Evolutionary conservation across 2,888 invertebrate species (phyloP), one percentile per base, ranked within the genome.

Genomic region (Stictocephala bisonia): DNA sequence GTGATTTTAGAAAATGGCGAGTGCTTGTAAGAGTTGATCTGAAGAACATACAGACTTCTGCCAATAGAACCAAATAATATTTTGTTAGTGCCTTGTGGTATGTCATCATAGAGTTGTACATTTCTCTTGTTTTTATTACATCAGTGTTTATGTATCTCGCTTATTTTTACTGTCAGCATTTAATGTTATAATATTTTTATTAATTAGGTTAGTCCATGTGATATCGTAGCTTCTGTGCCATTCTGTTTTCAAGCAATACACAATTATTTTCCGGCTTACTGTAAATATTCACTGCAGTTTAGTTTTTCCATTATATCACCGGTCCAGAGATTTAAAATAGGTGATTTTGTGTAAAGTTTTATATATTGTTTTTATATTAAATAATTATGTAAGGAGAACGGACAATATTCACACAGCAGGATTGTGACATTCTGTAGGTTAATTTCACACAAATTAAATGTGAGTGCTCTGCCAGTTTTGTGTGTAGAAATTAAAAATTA

Each of bases 141-240:
- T 40, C 64, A 41, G 64, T 44, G 64, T 64, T 64, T 40, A 64
- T 40, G 44, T 44, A 56, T 60, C 31, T 56, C 27, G 70, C 70
- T 70, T 70, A 70, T 27, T 70, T 56, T 53, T 70, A 70, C 29
- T 70, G 56, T 56, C 56, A 22, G 56, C 56, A 56, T 70, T 70
- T 56, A 70, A 60, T 56, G 40, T 41, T 22, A 26, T n/a, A n/a
- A n/a, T 69, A 69, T 69, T 70, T 70, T 70, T 70, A 70, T 70
- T 13, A 27, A 35, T 69, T 35, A 15, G 41, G 44, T 40, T 64
- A 64, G 64, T 26, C 64, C 64, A 44, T 64, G 64, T 64, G 64
- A 64, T 64, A 64, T 40, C n/a, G 13, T 44, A 40, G 44, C 41
- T 44, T 64, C 27, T 44, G 64, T 64, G 64, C 64, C 64, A 64